phyloP scores from a whole-genome alignment of 1,140 invertebrate genomes.

The Orchesella cincta region DNA sequence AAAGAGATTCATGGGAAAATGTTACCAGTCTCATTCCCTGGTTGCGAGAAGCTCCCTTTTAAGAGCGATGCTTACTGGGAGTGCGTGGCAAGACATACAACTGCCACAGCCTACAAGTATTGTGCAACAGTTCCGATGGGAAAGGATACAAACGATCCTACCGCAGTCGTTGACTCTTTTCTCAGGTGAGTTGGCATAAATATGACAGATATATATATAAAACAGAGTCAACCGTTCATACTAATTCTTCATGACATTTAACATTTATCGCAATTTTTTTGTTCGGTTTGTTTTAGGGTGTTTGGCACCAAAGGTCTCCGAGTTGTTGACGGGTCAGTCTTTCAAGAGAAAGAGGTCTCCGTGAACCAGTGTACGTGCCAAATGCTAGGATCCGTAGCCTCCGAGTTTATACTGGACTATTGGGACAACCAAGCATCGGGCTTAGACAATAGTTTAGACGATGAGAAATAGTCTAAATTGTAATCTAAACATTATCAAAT shows the following conservation, averaged over 20 bases:
- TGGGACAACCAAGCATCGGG: constrained; percentile 28
- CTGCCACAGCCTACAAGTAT: constrained; percentile 43
- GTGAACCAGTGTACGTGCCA: constrained; percentile 44
- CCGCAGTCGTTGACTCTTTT: constrained; percentile 38
- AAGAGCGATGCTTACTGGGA: constrained; percentile 75
- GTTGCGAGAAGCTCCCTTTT: constrained; percentile 72
- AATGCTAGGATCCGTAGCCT: constrained; percentile 41
- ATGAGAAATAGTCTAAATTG: background rate
- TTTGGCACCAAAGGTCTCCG: constrained; percentile 42
- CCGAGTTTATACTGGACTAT: constrained; percentile 41
- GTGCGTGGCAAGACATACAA: constrained; percentile 41
- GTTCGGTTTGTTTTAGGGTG: constrained; percentile 34
- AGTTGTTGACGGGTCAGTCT: constrained; percentile 45
- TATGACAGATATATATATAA: background rate
- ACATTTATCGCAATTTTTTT: background rate
- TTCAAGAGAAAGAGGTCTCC: constrained; percentile 42
- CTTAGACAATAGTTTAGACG: background rate
- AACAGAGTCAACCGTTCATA: too few relatives aligned
- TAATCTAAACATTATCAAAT: background rate
- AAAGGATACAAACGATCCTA: constrained; percentile 34
- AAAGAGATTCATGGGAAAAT: constrained; percentile 40
- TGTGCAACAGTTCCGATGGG: constrained; percentile 43
- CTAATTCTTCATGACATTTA: too few relatives aligned
- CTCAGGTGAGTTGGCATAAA: constrained; percentile 31
- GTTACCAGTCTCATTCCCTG: constrained; percentile 66